Evolutionary conservation across 2,113 vertebrate genomes (phyloP), one percentile per base, ranked within the genome.

Genomic region (Beaufortia kweichowensis): DNA sequence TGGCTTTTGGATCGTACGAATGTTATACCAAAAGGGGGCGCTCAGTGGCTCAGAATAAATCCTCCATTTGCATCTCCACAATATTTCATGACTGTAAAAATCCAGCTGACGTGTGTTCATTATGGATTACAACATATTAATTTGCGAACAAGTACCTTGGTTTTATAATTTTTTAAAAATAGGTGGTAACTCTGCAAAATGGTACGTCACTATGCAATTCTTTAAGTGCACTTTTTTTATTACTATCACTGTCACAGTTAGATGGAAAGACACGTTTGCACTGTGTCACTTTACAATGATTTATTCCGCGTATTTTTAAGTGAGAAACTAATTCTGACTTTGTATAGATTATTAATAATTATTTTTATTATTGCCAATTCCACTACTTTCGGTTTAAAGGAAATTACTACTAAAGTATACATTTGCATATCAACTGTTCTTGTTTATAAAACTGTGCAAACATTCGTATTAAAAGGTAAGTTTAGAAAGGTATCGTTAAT

Each of bases 21-120:
- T 0, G 3, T 35, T 1, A 15, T 31, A 7, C 26, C 17, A 7
- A 55, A 5, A 69, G 66, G 2, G 26, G 66, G 66, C 66, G 66
- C 71, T 74, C 39, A 0, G 6, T 74, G 55, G 71, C 57, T 46
- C 71, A 53, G 48, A 53, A 53, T 21, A 0, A n/a, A 53, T 9
- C 48, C 7, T 15, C 15, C 15, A 46, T 46, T 15, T 46, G 8
- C 6, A 53, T 19, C 6, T 53, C 21, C 7, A 46, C 43, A n/a
- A 53, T 21, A n/a, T 53, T 53, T 53, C 15, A n/a, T 8, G 2
- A 9, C 15, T n/a, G 6, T 21, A 7, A 2, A 39, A 39, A 2
- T n/a, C 9, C 7, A 21, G 21, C 4, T 53, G 19, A 53, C 6
- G 19, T 53, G 48, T 3, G 7, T 53, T 53, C 6, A 5, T 21